These are phyloP conservation scores for Callochromis pleurospilus DNA, from an alignment of 2,113 vertebrate species.

Conservation along the genomic window DNA sequence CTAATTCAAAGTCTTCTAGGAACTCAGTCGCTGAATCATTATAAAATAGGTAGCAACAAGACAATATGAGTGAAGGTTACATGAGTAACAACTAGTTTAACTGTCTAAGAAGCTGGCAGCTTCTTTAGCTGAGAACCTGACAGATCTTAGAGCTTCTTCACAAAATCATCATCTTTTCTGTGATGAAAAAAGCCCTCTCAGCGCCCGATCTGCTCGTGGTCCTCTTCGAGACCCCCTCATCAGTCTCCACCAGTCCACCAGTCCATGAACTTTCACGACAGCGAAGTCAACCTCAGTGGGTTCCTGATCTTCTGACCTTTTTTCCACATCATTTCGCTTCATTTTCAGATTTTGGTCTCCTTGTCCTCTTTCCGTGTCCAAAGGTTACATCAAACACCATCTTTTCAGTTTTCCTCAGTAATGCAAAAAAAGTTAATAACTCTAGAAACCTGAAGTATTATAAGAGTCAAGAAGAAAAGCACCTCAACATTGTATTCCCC, in stretches of 20 bases:
- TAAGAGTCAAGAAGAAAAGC: background rate
- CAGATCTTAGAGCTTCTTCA: background rate
- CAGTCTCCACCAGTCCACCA: background rate
- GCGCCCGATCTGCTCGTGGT: background rate
- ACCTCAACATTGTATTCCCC: background rate
- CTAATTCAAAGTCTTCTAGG: background rate
- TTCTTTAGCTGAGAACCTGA: background rate
- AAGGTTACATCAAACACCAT: background rate
- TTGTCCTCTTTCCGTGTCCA: background rate
- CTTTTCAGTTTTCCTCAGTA: background rate
- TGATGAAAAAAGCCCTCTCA: background rate
- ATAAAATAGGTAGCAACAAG: background rate
- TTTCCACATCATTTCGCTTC: background rate
- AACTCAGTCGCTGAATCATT: background rate
- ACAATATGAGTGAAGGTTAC: background rate
- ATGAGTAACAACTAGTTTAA: background rate
- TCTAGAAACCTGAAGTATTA: background rate
- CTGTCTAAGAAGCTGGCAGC: background rate
- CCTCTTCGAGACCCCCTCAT: background rate
- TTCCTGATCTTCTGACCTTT: background rate
- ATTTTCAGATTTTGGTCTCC: background rate
- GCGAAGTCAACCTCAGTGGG: background rate
- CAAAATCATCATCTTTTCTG: background rate
- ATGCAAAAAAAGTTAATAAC: background rate
- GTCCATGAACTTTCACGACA: accelerated